These are phyloP conservation scores for Tetragnatha versicolor DNA, from an alignment of 1,140 invertebrate genomes.

Conservation along the genomic window DNA sequence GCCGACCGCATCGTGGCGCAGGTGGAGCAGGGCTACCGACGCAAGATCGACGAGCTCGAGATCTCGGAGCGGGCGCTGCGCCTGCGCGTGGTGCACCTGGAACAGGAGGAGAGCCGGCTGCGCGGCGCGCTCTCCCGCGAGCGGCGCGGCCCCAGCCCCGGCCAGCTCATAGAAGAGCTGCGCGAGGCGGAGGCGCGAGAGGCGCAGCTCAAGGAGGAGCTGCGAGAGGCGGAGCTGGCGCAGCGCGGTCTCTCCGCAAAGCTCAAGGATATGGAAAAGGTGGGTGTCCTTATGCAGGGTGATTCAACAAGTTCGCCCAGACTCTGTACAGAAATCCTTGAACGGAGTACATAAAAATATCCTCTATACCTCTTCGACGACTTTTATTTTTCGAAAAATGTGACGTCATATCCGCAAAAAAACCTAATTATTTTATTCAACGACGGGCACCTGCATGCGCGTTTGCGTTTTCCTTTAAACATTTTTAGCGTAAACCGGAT, in stretches of 20 bases:
- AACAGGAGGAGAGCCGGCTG: slow-evolving; percentile 59
- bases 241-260: slow-evolving; percentile 33
- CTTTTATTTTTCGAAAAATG: too few relatives aligned
- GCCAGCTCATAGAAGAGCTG: slow-evolving; percentile 59
- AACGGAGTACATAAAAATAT: too few relatives aligned
- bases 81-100: slow-evolving; percentile 58
- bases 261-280: slow-evolving; percentile 59
- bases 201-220: slow-evolving; percentile 36
- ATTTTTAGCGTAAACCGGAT: too few relatives aligned
- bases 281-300: too few relatives aligned
- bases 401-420: too few relatives aligned
- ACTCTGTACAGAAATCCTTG: too few relatives aligned
- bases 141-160: slow-evolving; percentile 56
- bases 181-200: slow-evolving; percentile 58
- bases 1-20: slow-evolving; percentile 78
- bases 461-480: too few relatives aligned
- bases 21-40: slow-evolving; percentile 73
- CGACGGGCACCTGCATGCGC: too few relatives aligned
- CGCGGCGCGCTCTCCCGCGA: slow-evolving; percentile 55
- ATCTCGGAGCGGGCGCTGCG: slow-evolving; percentile 55
- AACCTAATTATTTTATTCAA: too few relatives aligned
- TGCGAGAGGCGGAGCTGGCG: slow-evolving; percentile 21
- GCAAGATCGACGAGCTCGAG: slow-evolving; percentile 63
- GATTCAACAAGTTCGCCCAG: too few relatives aligned
- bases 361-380: too few relatives aligned